Evolutionary conservation across 2,797 vertebrate species (phyloP).

Genomic region (Emys orbicularis): DNA sequence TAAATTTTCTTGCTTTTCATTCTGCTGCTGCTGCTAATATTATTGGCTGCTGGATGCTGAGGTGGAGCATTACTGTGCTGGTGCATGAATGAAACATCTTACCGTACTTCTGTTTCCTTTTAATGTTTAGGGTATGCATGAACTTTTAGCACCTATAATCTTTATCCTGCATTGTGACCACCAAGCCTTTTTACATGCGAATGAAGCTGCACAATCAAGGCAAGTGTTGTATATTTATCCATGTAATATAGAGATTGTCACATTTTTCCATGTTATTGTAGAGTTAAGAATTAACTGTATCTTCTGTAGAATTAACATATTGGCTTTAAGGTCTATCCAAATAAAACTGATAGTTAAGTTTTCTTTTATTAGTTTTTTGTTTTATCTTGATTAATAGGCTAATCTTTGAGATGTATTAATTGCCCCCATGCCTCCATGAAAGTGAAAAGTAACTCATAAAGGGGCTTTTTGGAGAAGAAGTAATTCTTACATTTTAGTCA

Average conservation of each 20-base stretch:
- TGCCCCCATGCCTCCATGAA: not conserved
- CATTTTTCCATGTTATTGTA: not conserved
- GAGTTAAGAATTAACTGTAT: not conserved
- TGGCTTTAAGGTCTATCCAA: not conserved
- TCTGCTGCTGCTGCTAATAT: not conserved
- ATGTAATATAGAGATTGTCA: rapidly evolving
- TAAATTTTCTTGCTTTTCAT: slow-evolving; percentile 33
- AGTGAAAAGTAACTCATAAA: not conserved
- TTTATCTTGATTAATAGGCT: not conserved
- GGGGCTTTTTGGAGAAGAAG: not conserved
- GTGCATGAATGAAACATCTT: not conserved
- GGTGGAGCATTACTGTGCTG: not conserved
- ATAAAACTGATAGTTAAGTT: not conserved
- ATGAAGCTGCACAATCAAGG: slow-evolving; percentile 95
- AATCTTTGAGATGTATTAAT: not conserved
- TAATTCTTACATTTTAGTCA: not conserved
- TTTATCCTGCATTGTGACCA: slow-evolving; percentile 98
- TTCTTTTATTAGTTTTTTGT: not conserved
- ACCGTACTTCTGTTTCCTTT: slow-evolving; percentile 7
- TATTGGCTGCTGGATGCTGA: not conserved
- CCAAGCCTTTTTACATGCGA: slow-evolving; percentile 97
- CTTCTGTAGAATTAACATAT: not conserved
- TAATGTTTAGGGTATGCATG: slow-evolving; percentile 94
- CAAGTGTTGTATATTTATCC: slow-evolving; percentile 72
- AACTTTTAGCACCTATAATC: slow-evolving; percentile 95